These are phyloP conservation scores for Gobionotothen gibberifrons DNA, from an alignment of 2,797 vertebrate species.

Conservation along the genomic window DNA sequence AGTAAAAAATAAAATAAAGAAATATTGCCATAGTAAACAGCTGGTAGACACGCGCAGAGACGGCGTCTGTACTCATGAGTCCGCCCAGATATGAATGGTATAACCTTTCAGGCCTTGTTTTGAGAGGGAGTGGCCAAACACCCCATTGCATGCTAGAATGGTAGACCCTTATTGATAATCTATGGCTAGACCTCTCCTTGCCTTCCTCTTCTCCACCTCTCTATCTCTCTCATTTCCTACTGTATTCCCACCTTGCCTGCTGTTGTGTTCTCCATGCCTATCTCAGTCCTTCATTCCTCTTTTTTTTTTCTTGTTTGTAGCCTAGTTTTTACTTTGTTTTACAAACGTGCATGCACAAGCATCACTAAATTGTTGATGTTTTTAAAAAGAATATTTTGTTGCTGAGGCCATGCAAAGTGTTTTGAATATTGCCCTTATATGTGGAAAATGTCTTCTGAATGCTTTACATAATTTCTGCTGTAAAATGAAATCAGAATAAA, in stretches of 20 bases:
- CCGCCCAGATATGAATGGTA: conserved; percentile 75
- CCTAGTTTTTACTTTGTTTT: conserved; percentile 88
- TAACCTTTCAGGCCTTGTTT: conserved; percentile 89
- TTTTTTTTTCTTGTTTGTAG: conserved; percentile 74
- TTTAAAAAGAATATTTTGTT: conserved; percentile 96
- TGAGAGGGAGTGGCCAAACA: conserved; percentile 91
- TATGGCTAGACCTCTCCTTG: conserved; percentile 87
- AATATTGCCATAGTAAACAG: conserved; percentile 84
- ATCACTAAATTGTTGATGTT: conserved; percentile 99
- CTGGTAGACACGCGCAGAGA: conserved; percentile 90
- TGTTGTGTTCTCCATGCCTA: conserved; percentile 82
- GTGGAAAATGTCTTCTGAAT: conserved; percentile 99
- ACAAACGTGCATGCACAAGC: conserved; percentile 99
- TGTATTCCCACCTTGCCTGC: conserved; percentile 79
- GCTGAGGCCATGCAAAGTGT: conserved; percentile 99
- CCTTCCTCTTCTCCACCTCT: conserved; percentile 58
- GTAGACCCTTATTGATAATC: conserved; percentile 88
- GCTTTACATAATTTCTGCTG: conserved; percentile 99
- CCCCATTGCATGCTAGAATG: conserved; percentile 99
- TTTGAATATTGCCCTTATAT: conserved; percentile 99
- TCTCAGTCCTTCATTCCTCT: conserved; percentile 79
- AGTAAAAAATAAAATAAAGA: conserved; percentile 62
- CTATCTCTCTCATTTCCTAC: conserved; percentile 69
- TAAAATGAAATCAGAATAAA: conserved; percentile 99
- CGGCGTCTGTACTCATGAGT: conserved; percentile 93